Conservation (phyloP, 1,140 invertebrate genomes). For the Orchesella cincta region DNA sequence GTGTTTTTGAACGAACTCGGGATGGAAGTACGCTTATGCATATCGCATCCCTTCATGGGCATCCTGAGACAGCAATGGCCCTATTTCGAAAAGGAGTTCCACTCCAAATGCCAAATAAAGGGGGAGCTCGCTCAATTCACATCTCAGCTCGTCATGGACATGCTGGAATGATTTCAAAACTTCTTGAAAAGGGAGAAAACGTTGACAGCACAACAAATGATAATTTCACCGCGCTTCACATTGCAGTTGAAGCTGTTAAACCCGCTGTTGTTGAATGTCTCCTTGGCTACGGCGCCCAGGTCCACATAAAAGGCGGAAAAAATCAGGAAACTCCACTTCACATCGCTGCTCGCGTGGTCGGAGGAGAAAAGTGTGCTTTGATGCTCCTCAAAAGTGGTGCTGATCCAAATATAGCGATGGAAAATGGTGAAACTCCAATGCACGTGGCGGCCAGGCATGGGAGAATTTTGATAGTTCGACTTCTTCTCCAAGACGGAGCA, state of each 20-base stretch:
- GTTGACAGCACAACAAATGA: conserved; percentile 93
- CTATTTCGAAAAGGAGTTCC: conserved; percentile 97
- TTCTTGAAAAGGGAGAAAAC: conserved; percentile 91
- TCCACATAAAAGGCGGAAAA: conserved; percentile 86
- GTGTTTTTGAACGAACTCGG: conserved; percentile 88
- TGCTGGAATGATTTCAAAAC: conserved; percentile 92
- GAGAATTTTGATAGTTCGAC: conserved; percentile 77
- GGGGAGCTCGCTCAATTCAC: conserved; percentile 85
- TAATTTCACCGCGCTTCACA: conserved; percentile 96
- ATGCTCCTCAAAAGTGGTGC: conserved; percentile 97
- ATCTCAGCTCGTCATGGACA: conserved; percentile 89
- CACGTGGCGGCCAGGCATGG: conserved; percentile 87
- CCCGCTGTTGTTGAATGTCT: conserved; percentile 95
- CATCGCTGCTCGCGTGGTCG: conserved; percentile 86
- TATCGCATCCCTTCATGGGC: conserved; percentile 91
- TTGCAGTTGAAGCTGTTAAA: conserved; percentile 95
- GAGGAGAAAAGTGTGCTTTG: conserved; percentile 91
- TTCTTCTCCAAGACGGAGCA: conserved; percentile 60
- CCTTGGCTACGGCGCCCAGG: conserved; percentile 92
- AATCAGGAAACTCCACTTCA: conserved; percentile 89
- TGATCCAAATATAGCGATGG: conserved; percentile 83
- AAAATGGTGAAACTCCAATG: conserved; percentile 91
- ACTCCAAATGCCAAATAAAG: conserved; percentile 98
- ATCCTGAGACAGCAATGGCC: conserved; percentile 95
- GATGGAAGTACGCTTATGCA: conserved; percentile 98